Percentiles rank a stretch among this genome's conserved stretches.
Evolutionary conservation across 2,888 invertebrate species (phyloP).

Genomic region (Caenorhabditis sp.): DNA sequence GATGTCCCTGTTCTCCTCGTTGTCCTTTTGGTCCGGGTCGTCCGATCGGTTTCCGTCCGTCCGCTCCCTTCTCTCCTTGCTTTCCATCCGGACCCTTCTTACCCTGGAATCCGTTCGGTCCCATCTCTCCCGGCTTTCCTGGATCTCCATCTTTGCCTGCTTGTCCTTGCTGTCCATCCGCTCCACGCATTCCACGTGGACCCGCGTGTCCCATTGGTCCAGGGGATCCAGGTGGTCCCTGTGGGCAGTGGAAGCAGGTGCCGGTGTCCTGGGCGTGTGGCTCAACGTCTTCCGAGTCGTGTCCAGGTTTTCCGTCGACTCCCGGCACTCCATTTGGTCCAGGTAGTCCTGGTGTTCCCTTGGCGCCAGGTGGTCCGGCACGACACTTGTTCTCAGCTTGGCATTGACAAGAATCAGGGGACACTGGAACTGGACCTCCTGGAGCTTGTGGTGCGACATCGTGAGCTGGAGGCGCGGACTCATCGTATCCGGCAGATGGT

Average conservation of each 20-base stretch:
- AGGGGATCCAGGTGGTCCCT: conserved; percentile 70
- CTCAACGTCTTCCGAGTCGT: conserved; percentile 67
- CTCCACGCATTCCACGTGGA: conserved; percentile 68
- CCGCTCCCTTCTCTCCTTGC: conserved; percentile 68
- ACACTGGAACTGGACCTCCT: conserved; percentile 52
- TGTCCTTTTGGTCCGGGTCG: conserved; percentile 68
- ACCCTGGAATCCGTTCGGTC: conserved; percentile 64
- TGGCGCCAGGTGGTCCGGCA: conserved; percentile 69
- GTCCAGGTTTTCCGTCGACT: conserved; percentile 68
- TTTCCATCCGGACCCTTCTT: conserved; percentile 64
- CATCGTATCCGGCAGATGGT: conserved; percentile 48
- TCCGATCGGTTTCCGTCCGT: conserved; percentile 68
- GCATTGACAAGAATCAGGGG: conserved; percentile 60
- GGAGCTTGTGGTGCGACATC: conserved; percentile 56
- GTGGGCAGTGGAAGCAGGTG: conserved; percentile 69
- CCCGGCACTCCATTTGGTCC: conserved; percentile 72
- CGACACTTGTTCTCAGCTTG: conserved; percentile 70
- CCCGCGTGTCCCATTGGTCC: conserved; percentile 70
- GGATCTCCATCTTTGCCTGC: conserved; percentile 69
- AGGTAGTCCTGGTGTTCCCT: conserved; percentile 65
- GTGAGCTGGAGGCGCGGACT: conserved; percentile 57
- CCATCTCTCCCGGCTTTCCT: conserved; percentile 72
- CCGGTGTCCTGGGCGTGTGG: conserved; percentile 58
- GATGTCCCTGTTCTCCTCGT: conserved; percentile 62
- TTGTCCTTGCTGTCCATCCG: conserved; percentile 65